Percentiles rank a stretch among this genome's conserved stretches.
Evolutionary conservation across 1,140 invertebrate species (phyloP).

Genomic region (Drosophila guanche): DNA sequence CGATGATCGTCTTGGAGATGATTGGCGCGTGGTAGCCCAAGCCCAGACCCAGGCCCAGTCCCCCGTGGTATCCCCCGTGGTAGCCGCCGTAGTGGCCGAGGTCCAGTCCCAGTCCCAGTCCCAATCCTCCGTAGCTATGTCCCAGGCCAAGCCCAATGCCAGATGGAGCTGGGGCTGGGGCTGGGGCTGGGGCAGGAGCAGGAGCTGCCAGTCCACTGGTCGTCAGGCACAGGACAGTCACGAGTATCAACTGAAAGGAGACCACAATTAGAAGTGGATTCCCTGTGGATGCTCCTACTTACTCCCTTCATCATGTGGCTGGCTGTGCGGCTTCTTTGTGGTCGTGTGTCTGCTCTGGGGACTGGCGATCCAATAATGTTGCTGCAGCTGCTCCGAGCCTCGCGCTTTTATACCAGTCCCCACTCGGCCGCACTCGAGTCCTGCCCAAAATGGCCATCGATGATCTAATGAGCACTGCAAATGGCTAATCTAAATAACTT

Average conservation of each 20-base stretch:
- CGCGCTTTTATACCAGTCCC: constrained; percentile 54
- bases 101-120: constrained; percentile 48
- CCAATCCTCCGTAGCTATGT: constrained; percentile 63
- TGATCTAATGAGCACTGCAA: constrained; percentile 61
- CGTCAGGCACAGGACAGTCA: constrained; percentile 47
- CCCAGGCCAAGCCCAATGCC: constrained; percentile 66
- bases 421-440: constrained; percentile 23
- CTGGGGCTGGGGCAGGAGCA: constrained; percentile 49
- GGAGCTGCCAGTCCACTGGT: constrained; percentile 47
- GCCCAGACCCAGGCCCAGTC: constrained; percentile 49
- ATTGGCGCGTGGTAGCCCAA: constrained; percentile 66
- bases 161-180: constrained; percentile 45
- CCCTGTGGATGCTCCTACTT: constrained; percentile 28
- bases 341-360: constrained; percentile 6
- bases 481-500: constrained; percentile 24
- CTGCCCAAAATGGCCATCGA: constrained; percentile 45
- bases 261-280: background rate
- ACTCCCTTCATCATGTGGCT: constrained; percentile 58
- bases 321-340: constrained; percentile 4
- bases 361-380: constrained; percentile 31
- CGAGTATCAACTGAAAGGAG: constrained; percentile 41
- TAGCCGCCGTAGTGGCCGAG: constrained; percentile 51
- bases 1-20: constrained; percentile 75
- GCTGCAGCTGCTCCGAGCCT: constrained; percentile 15
- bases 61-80: constrained; percentile 45